These are phyloP conservation scores for Oreochromis tanganicae DNA, from an alignment of 2,113 vertebrate genomes.

Conservation along the genomic window DNA sequence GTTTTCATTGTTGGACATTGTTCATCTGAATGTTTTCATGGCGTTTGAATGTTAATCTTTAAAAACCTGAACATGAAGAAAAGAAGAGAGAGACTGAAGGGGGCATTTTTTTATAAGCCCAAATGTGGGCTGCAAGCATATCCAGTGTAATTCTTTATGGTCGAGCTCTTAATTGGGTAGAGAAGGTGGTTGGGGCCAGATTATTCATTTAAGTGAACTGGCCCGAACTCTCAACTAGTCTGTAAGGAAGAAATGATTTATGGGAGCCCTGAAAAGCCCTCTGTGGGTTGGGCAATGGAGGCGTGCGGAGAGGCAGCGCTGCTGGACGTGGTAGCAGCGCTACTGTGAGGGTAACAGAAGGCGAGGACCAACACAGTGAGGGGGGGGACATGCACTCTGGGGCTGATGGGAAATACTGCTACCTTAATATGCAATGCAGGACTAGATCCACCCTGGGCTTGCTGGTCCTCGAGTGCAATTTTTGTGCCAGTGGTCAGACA, in stretches of 20 bases:
- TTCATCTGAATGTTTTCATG: background rate
- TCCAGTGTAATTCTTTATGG: constrained; percentile 6
- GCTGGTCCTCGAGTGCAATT: background rate
- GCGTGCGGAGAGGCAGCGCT: background rate
- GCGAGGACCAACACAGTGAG: background rate
- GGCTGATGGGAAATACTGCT: constrained; percentile 14
- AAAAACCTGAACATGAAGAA: background rate
- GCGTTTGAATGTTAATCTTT: background rate
- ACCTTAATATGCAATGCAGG: background rate
- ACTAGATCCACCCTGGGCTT: background rate
- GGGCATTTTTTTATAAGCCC: background rate
- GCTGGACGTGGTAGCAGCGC: background rate
- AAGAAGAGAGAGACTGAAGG: background rate
- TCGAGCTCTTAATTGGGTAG: constrained; percentile 41
- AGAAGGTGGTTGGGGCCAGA: background rate
- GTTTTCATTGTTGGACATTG: background rate
- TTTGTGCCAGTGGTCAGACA: constrained; percentile 8
- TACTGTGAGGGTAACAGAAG: background rate
- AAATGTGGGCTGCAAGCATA: constrained; percentile 7
- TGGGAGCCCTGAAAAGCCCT: constrained; percentile 25
- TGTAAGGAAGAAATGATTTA: constrained; percentile 53
- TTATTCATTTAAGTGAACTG: constrained; percentile 61
- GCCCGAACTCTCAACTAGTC: constrained; percentile 21
- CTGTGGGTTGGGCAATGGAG: background rate
- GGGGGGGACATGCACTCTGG: background rate